A percentile compares a stretch with the other conserved stretches of the same genome.
phyloP scores from a whole-genome alignment of 2,888 invertebrate species.

The Plusia festucae region DNA sequence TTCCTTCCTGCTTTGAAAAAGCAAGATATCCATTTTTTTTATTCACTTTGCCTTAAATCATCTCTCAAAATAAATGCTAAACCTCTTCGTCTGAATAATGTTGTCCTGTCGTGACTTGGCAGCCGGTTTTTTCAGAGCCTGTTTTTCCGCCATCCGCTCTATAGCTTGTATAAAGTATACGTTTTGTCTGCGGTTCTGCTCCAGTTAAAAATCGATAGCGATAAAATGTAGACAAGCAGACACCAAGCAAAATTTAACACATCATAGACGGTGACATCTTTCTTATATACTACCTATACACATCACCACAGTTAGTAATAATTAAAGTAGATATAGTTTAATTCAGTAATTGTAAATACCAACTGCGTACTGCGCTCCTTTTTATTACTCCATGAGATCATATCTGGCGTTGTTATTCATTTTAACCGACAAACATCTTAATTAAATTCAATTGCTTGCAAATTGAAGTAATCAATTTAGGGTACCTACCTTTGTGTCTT shows the following conservation, averaged over 20 bases:
- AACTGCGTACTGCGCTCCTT: conserved; percentile 23
- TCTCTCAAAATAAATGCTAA: background rate
- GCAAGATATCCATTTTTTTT: background rate
- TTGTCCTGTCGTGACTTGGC: conserved; percentile 25
- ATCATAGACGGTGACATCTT: conserved; percentile 1
- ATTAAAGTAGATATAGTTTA: background rate
- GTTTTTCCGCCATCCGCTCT: conserved; percentile 38
- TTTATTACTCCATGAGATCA: conserved; percentile 55
- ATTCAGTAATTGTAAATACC: conserved; percentile 4
- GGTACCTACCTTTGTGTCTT: conserved; percentile 24
- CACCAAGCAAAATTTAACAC: background rate
- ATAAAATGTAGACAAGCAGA: conserved; percentile 1
- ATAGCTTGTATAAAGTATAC: conserved; percentile 11
- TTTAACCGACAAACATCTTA: conserved; percentile 57
- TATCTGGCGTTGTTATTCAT: conserved; percentile 49
- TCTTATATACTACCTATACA: background rate
- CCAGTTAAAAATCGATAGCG: conserved; percentile 17
- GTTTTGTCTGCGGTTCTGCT: conserved; percentile 29
- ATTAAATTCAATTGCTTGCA: conserved; percentile 68
- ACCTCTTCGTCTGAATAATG: conserved; percentile 8
- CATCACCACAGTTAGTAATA: background rate
- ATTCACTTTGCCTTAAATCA: background rate
- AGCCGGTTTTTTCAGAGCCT: conserved; percentile 55
- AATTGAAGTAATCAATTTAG: conserved; percentile 61
- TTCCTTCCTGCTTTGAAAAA: background rate